Evolutionary conservation across 2,113 vertebrate species (phyloP).

Genomic region (Nanorana parkeri): DNA sequence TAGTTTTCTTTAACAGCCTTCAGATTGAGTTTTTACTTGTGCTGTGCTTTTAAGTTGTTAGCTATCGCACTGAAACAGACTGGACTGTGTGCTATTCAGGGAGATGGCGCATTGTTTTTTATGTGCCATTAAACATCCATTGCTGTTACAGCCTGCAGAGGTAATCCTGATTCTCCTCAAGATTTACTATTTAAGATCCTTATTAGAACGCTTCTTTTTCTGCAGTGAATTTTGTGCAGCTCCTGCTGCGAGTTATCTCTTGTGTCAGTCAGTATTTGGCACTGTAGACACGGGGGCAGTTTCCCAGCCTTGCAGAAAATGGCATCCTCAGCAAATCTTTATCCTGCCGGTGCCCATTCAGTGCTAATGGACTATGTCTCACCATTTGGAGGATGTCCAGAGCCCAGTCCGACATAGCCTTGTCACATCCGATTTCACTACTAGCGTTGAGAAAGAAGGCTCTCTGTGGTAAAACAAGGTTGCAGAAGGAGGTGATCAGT

Average conservation of each 20-base stretch:
- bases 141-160: not conserved
- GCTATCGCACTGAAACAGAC: no score
- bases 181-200: not conserved
- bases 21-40: no score
- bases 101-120: not conserved
- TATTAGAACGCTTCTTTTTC: constrained; percentile 12
- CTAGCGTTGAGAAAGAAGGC: constrained; percentile 21
- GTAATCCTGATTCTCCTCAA: not conserved
- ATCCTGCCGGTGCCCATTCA: constrained; percentile 44
- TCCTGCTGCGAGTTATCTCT: constrained; percentile 38
- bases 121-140: not conserved
- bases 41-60: no score
- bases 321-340: constrained; percentile 43
- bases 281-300: constrained; percentile 32
- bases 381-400: constrained; percentile 47
- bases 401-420: constrained; percentile 24
- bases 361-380: constrained; percentile 49
- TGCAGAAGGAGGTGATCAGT: constrained; percentile 21
- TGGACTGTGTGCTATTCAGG: not conserved
- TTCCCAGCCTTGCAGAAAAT: constrained; percentile 39
- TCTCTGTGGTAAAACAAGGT: constrained; percentile 14
- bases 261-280: constrained; percentile 44
- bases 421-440: constrained; percentile 49
- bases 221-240: constrained; percentile 14
- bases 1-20: no score